Conservation (phyloP, 2,888 invertebrate genomes). For the Spialia ferax region DNA sequence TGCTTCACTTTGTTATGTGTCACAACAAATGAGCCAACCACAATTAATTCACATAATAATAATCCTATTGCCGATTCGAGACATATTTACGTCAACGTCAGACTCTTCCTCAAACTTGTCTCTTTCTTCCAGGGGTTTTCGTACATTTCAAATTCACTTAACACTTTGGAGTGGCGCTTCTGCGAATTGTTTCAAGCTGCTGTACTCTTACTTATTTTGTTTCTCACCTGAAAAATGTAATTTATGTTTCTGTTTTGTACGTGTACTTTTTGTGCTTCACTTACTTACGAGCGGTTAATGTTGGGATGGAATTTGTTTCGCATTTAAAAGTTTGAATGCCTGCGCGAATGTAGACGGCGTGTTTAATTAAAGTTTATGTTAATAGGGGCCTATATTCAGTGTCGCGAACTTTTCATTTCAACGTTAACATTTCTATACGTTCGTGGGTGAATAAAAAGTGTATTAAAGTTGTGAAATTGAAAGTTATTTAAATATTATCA, state of each 20-base stretch:
- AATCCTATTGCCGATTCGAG: too few species aligned
- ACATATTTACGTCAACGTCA: too few species aligned
- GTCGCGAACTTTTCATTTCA: slow-evolving; percentile 26
- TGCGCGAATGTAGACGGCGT: slow-evolving; percentile 43
- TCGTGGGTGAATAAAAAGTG: slow-evolving; percentile 4
- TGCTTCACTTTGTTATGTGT: too few species aligned
- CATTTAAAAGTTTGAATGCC: slow-evolving; percentile 48
- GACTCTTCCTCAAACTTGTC: background rate
- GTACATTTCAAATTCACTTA: slow-evolving; percentile 73
- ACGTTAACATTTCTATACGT: slow-evolving; percentile 23
- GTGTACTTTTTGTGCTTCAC: slow-evolving; percentile 59
- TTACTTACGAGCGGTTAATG: slow-evolving; percentile 56
- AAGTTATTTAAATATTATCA: slow-evolving; percentile 30
- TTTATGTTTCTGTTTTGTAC: slow-evolving; percentile 60
- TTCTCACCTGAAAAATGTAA: slow-evolving; percentile 71
- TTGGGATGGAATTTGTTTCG: slow-evolving; percentile 55
- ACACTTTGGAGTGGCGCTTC: slow-evolving; percentile 67
- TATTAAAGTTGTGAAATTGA: slow-evolving; percentile 8
- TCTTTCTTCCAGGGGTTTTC: slow-evolving; percentile 20
- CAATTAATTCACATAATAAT: too few species aligned
- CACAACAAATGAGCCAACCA: too few species aligned
- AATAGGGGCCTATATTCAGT: slow-evolving; percentile 46
- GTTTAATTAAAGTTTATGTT: slow-evolving; percentile 53
- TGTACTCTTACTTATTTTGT: slow-evolving; percentile 62
- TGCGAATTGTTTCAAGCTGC: slow-evolving; percentile 68